A percentile compares a stretch with the other conserved stretches of the same genome.
Evolutionary conservation across 2,888 invertebrate species (phyloP).

Genomic region (Cenopis cana): DNA sequence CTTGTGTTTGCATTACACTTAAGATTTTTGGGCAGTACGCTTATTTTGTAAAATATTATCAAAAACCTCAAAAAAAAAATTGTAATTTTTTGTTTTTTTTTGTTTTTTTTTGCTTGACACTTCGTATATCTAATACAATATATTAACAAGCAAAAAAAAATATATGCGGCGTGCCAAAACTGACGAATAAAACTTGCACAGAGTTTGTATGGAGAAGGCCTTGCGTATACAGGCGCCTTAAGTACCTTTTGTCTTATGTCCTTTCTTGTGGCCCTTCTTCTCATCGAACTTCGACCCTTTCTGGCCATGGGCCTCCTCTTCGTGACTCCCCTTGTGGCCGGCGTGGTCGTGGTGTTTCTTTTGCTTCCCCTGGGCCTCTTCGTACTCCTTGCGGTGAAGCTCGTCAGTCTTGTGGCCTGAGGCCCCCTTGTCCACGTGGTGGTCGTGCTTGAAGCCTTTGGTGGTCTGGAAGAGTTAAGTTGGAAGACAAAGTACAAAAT

Average conservation of each 20-base stretch:
- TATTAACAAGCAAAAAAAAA: no score
- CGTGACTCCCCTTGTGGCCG: conserved; percentile 87
- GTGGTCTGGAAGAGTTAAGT: conserved; percentile 65
- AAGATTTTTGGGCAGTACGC: no score
- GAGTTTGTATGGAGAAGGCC: no score
- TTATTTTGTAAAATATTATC: no score
- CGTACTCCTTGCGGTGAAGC: conserved; percentile 84
- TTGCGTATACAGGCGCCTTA: no score
- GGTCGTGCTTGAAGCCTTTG: conserved; percentile 85
- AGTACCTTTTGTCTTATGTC: conserved; percentile 89
- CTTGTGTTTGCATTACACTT: no score
- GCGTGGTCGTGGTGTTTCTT: conserved; percentile 87
- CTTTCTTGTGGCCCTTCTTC: conserved; percentile 91
- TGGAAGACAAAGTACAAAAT: neutral
- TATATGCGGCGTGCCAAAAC: no score
- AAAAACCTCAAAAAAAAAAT: no score
- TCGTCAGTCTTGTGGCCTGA: conserved; percentile 86
- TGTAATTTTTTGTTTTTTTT: no score
- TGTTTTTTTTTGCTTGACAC: no score
- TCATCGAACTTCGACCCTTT: conserved; percentile 89
- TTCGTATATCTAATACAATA: no score
- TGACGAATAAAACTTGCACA: no score
- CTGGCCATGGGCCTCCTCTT: conserved; percentile 88
- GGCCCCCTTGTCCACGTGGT: conserved; percentile 85
- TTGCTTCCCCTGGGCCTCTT: conserved; percentile 87